phyloP scores from a whole-genome alignment of 2,888 invertebrate genomes.

The Leptinotarsa juncta region DNA sequence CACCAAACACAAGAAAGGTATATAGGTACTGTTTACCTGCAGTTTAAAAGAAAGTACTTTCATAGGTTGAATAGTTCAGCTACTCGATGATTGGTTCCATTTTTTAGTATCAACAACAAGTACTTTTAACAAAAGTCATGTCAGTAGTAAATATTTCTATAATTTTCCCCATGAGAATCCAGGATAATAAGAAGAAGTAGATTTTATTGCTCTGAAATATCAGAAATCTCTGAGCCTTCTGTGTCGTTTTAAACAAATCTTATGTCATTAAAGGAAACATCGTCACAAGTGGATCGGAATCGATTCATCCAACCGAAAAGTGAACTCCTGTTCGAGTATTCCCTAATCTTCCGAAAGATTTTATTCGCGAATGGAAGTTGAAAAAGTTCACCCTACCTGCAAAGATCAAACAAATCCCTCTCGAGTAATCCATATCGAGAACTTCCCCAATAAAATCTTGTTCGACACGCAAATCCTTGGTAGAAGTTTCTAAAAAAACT shows the following conservation, averaged over 20 bases:
- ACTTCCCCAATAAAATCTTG: slow-evolving; percentile 51
- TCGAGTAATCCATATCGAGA: slow-evolving; percentile 51
- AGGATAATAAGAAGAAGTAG: too few species aligned
- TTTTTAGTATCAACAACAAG: too few species aligned
- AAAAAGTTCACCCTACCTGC: slow-evolving; percentile 47
- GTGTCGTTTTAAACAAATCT: slow-evolving; percentile 8
- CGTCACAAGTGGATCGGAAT: slow-evolving; percentile 27
- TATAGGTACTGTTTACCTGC: too few species aligned
- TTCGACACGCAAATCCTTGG: slow-evolving; percentile 46
- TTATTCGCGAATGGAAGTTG: slow-evolving; percentile 32
- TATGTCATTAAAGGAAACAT: slow-evolving; percentile 23
- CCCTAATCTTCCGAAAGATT: slow-evolving; percentile 28
- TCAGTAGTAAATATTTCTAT: too few species aligned
- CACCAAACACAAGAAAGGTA: too few species aligned
- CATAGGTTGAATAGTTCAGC: too few species aligned
- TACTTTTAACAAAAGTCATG: too few species aligned
- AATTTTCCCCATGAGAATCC: too few species aligned
- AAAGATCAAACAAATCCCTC: slow-evolving; percentile 49
- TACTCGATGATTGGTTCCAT: too few species aligned
- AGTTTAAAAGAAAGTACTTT: too few species aligned
- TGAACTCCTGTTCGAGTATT: slow-evolving; percentile 8
- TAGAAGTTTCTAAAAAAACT: slow-evolving; percentile 48
- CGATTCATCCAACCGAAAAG: slow-evolving; percentile 20
- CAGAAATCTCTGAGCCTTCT: background rate
- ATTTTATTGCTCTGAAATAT: too few species aligned